Evolutionary conservation across 2,797 vertebrate genomes (phyloP).

Genomic region (Chaetophractus vellerosus): DNA sequence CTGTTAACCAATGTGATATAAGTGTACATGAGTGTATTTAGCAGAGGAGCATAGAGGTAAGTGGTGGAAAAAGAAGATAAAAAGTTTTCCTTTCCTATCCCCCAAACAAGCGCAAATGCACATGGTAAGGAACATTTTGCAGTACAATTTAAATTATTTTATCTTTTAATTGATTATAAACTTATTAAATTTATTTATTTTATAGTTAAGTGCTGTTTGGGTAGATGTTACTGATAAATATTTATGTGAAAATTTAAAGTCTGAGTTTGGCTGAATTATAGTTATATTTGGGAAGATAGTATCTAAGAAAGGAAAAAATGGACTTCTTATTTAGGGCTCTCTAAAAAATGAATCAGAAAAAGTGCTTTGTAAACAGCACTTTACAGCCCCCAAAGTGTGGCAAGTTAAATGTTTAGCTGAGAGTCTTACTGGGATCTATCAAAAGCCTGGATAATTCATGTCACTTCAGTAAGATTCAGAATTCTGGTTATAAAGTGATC

Average conservation of each 20-base stretch:
- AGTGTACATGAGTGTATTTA: background rate
- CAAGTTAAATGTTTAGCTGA: background rate
- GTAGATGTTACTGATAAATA: background rate
- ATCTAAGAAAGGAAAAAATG: background rate
- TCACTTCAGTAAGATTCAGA: background rate
- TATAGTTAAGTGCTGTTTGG: background rate
- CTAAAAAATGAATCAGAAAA: background rate
- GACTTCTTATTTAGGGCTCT: background rate
- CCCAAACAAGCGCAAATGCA: background rate
- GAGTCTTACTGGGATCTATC: background rate
- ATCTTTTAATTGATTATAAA: background rate
- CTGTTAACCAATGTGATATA: background rate
- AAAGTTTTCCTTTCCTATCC: background rate
- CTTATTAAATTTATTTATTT: background rate
- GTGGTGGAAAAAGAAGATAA: background rate
- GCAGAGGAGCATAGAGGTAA: background rate
- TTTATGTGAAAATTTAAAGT: background rate
- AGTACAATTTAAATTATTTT: background rate
- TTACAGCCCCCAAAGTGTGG: background rate
- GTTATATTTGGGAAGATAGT: background rate
- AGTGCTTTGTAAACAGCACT: background rate
- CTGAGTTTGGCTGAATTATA: background rate
- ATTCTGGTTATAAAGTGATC: background rate
- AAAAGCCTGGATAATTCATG: background rate
- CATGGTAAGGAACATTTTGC: background rate